These are phyloP conservation scores for Peromyscus californicus DNA, from an alignment of 2,113 vertebrate genomes.

Conservation along the genomic window DNA sequence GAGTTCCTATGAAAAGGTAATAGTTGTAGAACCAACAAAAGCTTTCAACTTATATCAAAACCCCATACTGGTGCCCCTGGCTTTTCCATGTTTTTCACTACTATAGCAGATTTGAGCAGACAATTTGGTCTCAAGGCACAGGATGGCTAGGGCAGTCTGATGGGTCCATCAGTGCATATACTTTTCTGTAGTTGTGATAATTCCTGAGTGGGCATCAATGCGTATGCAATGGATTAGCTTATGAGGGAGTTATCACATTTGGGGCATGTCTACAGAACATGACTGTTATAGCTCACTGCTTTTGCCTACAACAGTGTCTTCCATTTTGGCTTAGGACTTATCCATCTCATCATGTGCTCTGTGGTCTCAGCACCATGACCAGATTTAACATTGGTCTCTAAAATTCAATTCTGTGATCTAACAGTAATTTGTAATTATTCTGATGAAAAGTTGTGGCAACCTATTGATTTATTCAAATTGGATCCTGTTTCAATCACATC, in stretches of 20 bases:
- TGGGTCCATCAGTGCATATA: neutral
- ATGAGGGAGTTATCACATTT: neutral
- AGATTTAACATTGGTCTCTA: neutral
- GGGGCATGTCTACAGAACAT: neutral
- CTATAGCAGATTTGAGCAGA: neutral
- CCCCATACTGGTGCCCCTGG: neutral
- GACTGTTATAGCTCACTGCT: neutral
- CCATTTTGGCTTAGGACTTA: neutral
- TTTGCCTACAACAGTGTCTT: neutral
- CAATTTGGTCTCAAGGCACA: neutral
- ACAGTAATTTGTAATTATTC: neutral
- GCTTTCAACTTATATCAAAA: no score
- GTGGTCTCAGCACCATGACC: neutral
- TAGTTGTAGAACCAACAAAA: neutral
- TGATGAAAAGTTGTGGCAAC: neutral
- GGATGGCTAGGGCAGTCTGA: no score
- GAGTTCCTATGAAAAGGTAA: neutral
- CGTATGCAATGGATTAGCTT: neutral
- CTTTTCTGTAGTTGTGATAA: neutral
- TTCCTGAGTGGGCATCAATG: neutral
- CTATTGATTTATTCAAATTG: neutral
- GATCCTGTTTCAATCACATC: neutral
- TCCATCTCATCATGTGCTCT: neutral
- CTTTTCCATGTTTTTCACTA: neutral
- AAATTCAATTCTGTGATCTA: neutral